Conservation (phyloP, 2,888 invertebrate genomes). For the Dolomedes plantarius region DNA sequence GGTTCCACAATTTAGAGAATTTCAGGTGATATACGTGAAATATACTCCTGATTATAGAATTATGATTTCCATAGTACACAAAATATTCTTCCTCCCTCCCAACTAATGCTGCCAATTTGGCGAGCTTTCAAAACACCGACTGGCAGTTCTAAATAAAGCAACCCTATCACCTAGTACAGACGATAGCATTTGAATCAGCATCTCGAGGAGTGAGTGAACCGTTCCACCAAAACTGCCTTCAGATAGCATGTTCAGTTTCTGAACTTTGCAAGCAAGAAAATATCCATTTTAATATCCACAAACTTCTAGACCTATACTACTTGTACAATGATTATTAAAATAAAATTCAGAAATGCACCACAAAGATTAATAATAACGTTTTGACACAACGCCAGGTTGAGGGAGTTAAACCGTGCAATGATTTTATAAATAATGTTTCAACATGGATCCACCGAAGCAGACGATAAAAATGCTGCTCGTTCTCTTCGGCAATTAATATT, state of each 20-base stretch:
- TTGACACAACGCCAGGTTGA: slow-evolving; percentile 49
- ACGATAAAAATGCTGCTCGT: neutral
- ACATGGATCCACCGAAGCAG: neutral
- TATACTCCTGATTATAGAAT: too few relatives aligned
- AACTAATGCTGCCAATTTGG: slow-evolving; percentile 42
- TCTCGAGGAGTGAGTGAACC: slow-evolving; percentile 42
- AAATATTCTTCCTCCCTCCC: neutral
- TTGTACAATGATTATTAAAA: neutral
- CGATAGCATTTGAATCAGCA: slow-evolving; percentile 67
- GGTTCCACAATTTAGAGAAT: too few relatives aligned
- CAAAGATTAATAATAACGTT: slow-evolving; percentile 34
- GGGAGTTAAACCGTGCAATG: slow-evolving; percentile 44
- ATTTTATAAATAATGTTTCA: slow-evolving; percentile 58
- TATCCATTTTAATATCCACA: neutral
- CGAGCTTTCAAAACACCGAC: slow-evolving; percentile 45
- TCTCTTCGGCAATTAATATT: neutral
- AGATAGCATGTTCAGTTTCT: neutral
- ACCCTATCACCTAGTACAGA: slow-evolving; percentile 53
- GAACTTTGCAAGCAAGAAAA: neutral
- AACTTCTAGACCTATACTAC: neutral
- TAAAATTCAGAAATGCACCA: neutral
- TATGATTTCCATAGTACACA: too few relatives aligned
- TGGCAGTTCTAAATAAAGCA: slow-evolving; percentile 51
- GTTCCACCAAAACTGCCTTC: neutral
- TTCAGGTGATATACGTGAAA: too few relatives aligned